phyloP scores from a whole-genome alignment of 2,797 vertebrate genomes.

The Myotis pilosus region DNA sequence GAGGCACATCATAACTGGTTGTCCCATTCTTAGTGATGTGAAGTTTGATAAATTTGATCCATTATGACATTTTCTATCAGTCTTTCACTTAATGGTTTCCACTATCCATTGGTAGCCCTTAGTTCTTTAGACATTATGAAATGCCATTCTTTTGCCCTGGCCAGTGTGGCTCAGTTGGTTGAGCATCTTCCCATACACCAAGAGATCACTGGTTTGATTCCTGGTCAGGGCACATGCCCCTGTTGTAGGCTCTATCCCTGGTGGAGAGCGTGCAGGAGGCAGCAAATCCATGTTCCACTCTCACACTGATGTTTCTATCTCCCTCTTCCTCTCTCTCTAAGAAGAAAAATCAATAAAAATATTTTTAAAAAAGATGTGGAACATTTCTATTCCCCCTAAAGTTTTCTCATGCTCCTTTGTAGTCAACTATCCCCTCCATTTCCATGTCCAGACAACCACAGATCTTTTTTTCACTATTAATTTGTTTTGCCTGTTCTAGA shows the following conservation, averaged over 20 bases:
- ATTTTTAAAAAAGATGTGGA: background rate
- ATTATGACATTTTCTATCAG: background rate
- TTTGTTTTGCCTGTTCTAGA: background rate
- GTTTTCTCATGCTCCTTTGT: background rate
- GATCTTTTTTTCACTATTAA: background rate
- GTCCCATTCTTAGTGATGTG: background rate
- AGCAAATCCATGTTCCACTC: too few species aligned
- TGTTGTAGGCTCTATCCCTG: too few species aligned
- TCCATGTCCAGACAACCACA: background rate
- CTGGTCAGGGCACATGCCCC: too few species aligned
- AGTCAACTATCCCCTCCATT: background rate
- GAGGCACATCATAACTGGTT: too few species aligned
- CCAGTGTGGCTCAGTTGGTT: too few species aligned
- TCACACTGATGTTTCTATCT: too few species aligned
- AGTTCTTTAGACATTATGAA: background rate
- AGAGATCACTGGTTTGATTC: too few species aligned
- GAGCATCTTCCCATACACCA: too few species aligned
- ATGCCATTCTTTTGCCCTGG: background rate
- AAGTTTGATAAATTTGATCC: background rate
- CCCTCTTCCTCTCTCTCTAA: too few species aligned
- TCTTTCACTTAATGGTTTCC: background rate
- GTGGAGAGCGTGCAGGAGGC: too few species aligned
- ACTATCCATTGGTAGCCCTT: background rate
- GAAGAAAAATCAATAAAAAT: too few species aligned
- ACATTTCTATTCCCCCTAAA: background rate